Evolutionary conservation across 2,888 invertebrate species (phyloP).

Genomic region (Eristalis tenax): DNA sequence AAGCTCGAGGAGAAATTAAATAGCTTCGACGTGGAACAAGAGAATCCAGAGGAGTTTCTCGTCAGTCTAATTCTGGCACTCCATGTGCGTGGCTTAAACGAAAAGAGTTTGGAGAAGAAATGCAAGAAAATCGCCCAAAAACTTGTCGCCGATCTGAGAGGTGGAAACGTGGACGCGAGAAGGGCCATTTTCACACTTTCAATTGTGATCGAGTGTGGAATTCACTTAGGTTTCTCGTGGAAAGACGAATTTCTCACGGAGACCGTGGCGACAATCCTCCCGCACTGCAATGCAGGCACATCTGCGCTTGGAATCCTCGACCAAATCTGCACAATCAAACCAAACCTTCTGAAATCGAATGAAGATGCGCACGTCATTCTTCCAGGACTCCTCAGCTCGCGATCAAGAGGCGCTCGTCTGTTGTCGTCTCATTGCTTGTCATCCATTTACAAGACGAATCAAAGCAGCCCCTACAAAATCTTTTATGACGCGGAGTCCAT

Average conservation of each 20-base stretch:
- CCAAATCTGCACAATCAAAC: slow-evolving; percentile 81
- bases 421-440: slow-evolving; percentile 89
- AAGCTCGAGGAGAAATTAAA: slow-evolving; percentile 75
- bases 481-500: slow-evolving; percentile 88
- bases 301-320: slow-evolving; percentile 76
- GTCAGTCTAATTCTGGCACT: slow-evolving; percentile 76
- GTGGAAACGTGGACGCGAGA: background rate
- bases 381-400: slow-evolving; percentile 86
- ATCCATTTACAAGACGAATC: slow-evolving; percentile 83
- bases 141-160: slow-evolving; percentile 24
- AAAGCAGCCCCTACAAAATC: slow-evolving; percentile 83
- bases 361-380: slow-evolving; percentile 82
- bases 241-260: slow-evolving; percentile 47
- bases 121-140: slow-evolving; percentile 9
- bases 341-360: slow-evolving; percentile 78
- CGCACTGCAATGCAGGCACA: slow-evolving; percentile 75
- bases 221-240: slow-evolving; percentile 81
- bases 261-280: slow-evolving; percentile 57
- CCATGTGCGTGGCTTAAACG: slow-evolving; percentile 76
- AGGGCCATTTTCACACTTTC: slow-evolving; percentile 83
- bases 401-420: slow-evolving; percentile 86
- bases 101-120: slow-evolving; percentile 43
- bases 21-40: slow-evolving; percentile 64
- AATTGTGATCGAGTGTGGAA: slow-evolving; percentile 83
- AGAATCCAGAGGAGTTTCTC: slow-evolving; percentile 79